Conservation (phyloP, 2,797 vertebrate genomes). For the Hephaestus fuliginosus region DNA sequence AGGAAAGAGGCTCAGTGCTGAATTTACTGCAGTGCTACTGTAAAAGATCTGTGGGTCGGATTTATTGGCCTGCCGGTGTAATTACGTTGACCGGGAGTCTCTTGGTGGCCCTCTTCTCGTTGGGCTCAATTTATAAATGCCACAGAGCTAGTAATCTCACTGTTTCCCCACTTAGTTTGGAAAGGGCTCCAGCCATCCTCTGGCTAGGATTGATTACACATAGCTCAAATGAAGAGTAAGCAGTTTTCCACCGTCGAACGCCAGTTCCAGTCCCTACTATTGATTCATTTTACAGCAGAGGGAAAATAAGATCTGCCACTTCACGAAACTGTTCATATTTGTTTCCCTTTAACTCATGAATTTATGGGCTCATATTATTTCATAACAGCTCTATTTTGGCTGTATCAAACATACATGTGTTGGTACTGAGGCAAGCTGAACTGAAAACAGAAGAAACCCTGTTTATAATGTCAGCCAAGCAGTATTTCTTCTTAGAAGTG, state of each 20-base stretch:
- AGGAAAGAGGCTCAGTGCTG: constrained; percentile 34
- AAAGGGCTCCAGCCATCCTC: constrained; percentile 67
- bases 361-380: constrained; percentile 66
- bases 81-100: constrained; percentile 79
- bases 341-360: constrained; percentile 76
- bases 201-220: constrained; percentile 83
- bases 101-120: constrained; percentile 72
- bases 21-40: constrained; percentile 75
- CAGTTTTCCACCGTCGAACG: constrained; percentile 77
- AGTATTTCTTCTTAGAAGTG: constrained; percentile 37
- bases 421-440: neutral
- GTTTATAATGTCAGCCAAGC: constrained; percentile 33
- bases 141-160: constrained; percentile 80
- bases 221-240: constrained; percentile 84
- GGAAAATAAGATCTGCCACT: constrained; percentile 80
- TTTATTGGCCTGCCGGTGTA: constrained; percentile 82
- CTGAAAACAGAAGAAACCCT: constrained; percentile 25
- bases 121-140: constrained; percentile 86
- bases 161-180: constrained; percentile 80
- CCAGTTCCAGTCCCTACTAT: constrained; percentile 65
- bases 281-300: constrained; percentile 78
- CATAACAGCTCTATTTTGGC: constrained; percentile 53
- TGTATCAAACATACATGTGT: constrained; percentile 22
- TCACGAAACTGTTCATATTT: constrained; percentile 80
- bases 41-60: constrained; percentile 69